Conservation (phyloP, 2,888 invertebrate genomes). For the Octodonta nipae region DNA sequence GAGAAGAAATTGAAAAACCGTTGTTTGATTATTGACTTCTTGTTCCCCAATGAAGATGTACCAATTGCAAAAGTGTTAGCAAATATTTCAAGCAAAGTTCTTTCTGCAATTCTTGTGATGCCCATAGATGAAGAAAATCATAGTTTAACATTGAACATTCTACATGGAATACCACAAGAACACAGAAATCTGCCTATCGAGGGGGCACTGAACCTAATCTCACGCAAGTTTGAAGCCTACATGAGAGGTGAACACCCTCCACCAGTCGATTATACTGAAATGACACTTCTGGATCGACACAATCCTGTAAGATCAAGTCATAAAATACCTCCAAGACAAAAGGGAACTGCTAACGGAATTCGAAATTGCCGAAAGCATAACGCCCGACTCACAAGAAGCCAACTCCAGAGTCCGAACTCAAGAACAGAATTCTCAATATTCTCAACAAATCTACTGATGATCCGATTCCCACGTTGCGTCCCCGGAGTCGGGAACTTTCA, state of each 20-base stretch:
- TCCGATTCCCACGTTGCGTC: slow-evolving; percentile 25
- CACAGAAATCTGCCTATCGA: slow-evolving; percentile 93
- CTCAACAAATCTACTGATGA: slow-evolving; percentile 36
- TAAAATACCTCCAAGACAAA: slow-evolving; percentile 59
- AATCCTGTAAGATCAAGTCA: slow-evolving; percentile 64
- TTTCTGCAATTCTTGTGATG: slow-evolving; percentile 78
- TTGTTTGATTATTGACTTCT: slow-evolving; percentile 68
- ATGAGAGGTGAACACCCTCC: slow-evolving; percentile 37
- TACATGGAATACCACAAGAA: slow-evolving; percentile 85
- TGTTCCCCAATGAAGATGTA: slow-evolving; percentile 86
- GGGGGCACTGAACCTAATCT: slow-evolving; percentile 69
- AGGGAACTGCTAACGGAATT: slow-evolving; percentile 60
- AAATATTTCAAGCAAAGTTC: slow-evolving; percentile 75
- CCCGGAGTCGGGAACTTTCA: slow-evolving; percentile 22
- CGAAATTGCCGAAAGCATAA: slow-evolving; percentile 58
- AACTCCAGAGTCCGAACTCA: slow-evolving; percentile 46
- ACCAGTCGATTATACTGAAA: slow-evolving; percentile 17
- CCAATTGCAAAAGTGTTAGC: slow-evolving; percentile 66
- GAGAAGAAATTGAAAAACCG: slow-evolving; percentile 66
- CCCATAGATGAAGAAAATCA: slow-evolving; percentile 74
- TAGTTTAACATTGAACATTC: slow-evolving; percentile 77
- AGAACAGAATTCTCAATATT: slow-evolving; percentile 66
- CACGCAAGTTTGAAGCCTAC: slow-evolving; percentile 54
- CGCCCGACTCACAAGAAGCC: slow-evolving; percentile 29
- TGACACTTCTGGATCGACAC: slow-evolving; percentile 40